Base-by-base conservation (phyloP, 2,797 vertebrate genomes). In the Acanthurus lineatus region DNA sequence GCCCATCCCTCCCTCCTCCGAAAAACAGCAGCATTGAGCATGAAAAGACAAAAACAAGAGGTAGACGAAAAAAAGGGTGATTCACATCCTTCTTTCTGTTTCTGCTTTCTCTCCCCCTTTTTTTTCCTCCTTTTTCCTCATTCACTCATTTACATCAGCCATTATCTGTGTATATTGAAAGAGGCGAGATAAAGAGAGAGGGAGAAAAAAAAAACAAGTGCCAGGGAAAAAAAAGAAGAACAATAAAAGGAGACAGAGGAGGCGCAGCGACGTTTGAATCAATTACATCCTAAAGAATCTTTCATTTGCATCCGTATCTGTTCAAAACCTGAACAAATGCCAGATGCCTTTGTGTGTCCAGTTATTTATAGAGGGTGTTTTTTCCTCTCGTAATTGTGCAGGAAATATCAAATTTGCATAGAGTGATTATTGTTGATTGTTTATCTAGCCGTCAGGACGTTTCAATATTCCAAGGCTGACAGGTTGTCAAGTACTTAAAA, bases 371-470 rank as follows among this genome's bases (percentile, higher is more conserved):
- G 96, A 73, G 83, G 58, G 63, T 79, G 70, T 82, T 88, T 91
- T 89, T 89, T 76, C 66, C 86, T 79, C 94, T 95, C 88, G 95
- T 98, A 97, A 98, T 98, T 98, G 96, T 98, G 96, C 95, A 96
- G 97, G 96, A 98, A 99, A 98, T 98, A 98, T 96, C 97, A 98
- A 97, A 99, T 99, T 99, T 98, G 97, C 97, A 98, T 98, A 98
- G 96, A 96, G 96, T 96, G 97, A 97, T 98, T 97, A 98, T 98
- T 98, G 97, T 97, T 97, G 97, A 98, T 98, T 98, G 97, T 98
- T 98, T 98, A 98, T 98, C 96, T 96, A 95, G 96, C 96, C 97
- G 96, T 98, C 97, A 97, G 96, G 96, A 98, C 96, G 96, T 97
- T 97, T 97, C 97, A 97, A 96, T 98, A 97, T 97, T 96, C 95